Evolutionary conservation across 2,888 invertebrate species (phyloP).

Genomic region (Digitonthophagus gazella): DNA sequence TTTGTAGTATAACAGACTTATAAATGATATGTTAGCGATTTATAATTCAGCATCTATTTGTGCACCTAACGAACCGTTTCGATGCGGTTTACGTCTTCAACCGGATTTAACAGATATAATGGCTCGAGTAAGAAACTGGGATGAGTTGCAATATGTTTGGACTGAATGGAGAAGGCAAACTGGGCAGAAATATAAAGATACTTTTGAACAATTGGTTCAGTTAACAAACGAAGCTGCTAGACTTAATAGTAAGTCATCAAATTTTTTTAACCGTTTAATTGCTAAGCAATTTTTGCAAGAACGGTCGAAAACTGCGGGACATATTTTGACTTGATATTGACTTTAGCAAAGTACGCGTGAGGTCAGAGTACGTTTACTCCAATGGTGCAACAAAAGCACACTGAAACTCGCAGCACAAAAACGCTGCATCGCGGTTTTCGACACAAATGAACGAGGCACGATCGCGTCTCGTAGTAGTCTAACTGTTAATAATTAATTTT

Average conservation of each 20-base stretch:
- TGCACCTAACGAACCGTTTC: conserved; percentile 79
- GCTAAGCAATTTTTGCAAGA: too few species aligned
- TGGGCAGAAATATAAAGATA: conserved; percentile 73
- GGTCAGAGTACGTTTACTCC: too few species aligned
- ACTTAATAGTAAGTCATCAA: conserved; percentile 80
- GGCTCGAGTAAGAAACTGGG: conserved; percentile 81
- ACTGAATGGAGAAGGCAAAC: conserved; percentile 87
- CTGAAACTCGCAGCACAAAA: too few species aligned
- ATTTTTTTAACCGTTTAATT: too few species aligned
- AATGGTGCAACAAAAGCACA: too few species aligned
- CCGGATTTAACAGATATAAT: conserved; percentile 76
- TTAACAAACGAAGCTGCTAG: conserved; percentile 78
- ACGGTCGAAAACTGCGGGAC: too few species aligned
- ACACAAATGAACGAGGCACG: too few species aligned
- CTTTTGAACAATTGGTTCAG: conserved; percentile 76
- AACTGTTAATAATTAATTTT: too few species aligned
- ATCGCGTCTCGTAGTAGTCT: too few species aligned
- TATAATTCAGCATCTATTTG: conserved; percentile 85
- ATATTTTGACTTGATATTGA: too few species aligned
- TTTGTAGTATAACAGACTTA: conserved; percentile 78
- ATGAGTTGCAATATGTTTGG: conserved; percentile 86
- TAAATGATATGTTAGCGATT: conserved; percentile 85
- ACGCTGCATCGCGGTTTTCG: too few species aligned
- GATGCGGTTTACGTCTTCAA: conserved; percentile 77
- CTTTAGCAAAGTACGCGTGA: too few species aligned